Conservation (phyloP, 1,140 invertebrate genomes). For the Marisa cornuarietis region DNA sequence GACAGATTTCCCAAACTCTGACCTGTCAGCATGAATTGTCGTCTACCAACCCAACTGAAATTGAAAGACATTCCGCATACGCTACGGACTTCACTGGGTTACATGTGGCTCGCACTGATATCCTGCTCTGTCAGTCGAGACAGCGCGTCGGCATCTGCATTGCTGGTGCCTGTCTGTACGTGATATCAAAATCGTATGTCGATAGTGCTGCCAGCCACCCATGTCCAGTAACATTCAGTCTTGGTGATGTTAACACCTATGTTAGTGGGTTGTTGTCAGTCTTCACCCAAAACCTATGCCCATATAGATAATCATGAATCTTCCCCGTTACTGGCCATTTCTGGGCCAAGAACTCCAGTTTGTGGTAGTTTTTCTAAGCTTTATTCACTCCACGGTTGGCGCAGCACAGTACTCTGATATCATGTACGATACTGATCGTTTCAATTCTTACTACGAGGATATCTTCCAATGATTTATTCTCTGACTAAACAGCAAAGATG, state of each 20-base stretch:
- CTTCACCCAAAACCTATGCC: slow-evolving; percentile 9
- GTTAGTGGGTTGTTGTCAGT: slow-evolving; percentile 25
- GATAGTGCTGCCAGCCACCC: slow-evolving; percentile 15
- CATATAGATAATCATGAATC: slow-evolving; percentile 26
- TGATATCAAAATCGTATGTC: slow-evolving; percentile 2
- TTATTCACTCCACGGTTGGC: slow-evolving; percentile 28
- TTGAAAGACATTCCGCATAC: not conserved
- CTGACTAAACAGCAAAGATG: too few species aligned
- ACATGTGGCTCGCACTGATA: not conserved
- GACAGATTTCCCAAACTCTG: not conserved
- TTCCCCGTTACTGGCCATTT: slow-evolving; percentile 35
- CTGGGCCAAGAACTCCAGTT: slow-evolving; percentile 32
- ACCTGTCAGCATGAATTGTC: not conserved
- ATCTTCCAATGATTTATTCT: too few species aligned
- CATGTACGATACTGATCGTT: too few species aligned
- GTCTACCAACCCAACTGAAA: too few species aligned
- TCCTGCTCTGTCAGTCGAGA: slow-evolving; percentile 1
- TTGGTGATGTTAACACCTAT: slow-evolving; percentile 11
- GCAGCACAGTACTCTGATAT: slow-evolving; percentile 34
- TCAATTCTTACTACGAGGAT: too few species aligned
- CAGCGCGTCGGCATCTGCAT: slow-evolving; percentile 27
- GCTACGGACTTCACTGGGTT: not conserved
- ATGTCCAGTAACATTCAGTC: slow-evolving; percentile 15
- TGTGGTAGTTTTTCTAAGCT: slow-evolving; percentile 21
- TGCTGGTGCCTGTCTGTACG: not conserved